Evolutionary conservation across 2,797 vertebrate species (phyloP), one percentile per base, ranked within the genome.

Genomic region (Cryptoprocta ferox): DNA sequence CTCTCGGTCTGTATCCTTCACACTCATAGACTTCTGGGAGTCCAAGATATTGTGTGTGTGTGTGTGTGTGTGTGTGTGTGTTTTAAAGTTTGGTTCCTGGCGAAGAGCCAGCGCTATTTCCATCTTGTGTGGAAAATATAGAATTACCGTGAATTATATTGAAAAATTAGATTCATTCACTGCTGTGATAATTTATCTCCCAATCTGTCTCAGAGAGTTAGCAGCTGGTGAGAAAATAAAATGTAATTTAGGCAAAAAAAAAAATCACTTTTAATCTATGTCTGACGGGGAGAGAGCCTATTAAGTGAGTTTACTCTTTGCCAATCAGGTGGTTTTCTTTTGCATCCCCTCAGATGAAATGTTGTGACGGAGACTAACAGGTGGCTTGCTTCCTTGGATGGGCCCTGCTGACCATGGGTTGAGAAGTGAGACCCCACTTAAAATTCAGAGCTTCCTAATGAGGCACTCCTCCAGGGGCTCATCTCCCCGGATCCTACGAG

Each of bases 151-250:
- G 98, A 99, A 98, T 98, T 98, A 98, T 98, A 99, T 98, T 99
- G 98, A 99, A 99, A 99, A 99, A 99, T 99, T 98, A 98, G 98
- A 99, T 99, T 99, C 98, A 99, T 98, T 99, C 98, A 98, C 99
- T 45, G 97, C 99, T 99, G 98, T 98, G 98, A 98, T 99, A 99
- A 99, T 98, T 99, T 98, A 99, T 99, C 98, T 99, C 98, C 98
- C 98, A 98, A 98, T 99, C 98, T 98, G 98, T 98, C 98, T 98
- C 94, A 0, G 96, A 98, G 98, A 98, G 98, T 98, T 98, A 98
- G 98, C 99, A 99, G 98, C 98, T 98, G 98, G 97, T 98, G 98
- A 98, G 98, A 98, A 99, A 99, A 99, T 98, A 99, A 99, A 99
- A 99, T 95, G 98, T 95, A 98, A 99, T 99, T 99, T 98, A 98